Conservation (phyloP, 2,888 invertebrate species). For the Harpagoxenus sublaevis region DNA sequence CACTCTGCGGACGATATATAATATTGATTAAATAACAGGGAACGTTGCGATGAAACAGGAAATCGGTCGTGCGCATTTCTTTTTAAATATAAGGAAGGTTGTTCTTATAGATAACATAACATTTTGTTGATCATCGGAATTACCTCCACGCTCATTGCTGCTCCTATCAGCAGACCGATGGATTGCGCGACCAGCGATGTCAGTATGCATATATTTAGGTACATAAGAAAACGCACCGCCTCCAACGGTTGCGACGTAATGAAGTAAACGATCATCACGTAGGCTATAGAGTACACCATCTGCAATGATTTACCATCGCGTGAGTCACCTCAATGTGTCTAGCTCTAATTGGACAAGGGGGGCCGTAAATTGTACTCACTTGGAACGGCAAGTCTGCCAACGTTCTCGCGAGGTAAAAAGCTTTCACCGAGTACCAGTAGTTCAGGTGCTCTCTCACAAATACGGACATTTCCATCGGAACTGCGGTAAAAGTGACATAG, state of each 20-base stretch:
- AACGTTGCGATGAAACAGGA: not conserved
- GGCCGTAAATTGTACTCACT: slow-evolving; percentile 87
- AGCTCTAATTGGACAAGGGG: not conserved
- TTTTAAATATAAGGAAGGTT: not conserved
- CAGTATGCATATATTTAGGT: slow-evolving; percentile 91
- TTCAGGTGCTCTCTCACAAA: slow-evolving; percentile 98
- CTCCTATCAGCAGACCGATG: slow-evolving; percentile 96
- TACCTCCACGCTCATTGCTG: slow-evolving; percentile 95
- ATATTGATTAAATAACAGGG: not conserved
- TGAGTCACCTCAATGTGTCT: not conserved
- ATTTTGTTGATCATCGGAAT: slow-evolving; percentile 35
- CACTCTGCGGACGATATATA: slow-evolving; percentile 86
- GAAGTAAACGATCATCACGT: slow-evolving; percentile 94
- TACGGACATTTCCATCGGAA: slow-evolving; percentile 98
- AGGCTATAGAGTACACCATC: slow-evolving; percentile 85
- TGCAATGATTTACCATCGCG: slow-evolving; percentile 70
- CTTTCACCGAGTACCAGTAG: slow-evolving; percentile 98
- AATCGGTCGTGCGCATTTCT: not conserved
- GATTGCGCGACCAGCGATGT: slow-evolving; percentile 97
- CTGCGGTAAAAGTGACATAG: slow-evolving; percentile 87
- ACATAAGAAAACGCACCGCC: slow-evolving; percentile 93
- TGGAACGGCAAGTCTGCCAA: slow-evolving; percentile 98
- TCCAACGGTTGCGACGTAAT: slow-evolving; percentile 98
- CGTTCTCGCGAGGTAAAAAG: slow-evolving; percentile 99
- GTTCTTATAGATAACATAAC: no score